A percentile compares a stretch with the other conserved stretches of the same genome.
Conservation (phyloP, 2,888 invertebrate species). For the Malthinus flaveolus region DNA sequence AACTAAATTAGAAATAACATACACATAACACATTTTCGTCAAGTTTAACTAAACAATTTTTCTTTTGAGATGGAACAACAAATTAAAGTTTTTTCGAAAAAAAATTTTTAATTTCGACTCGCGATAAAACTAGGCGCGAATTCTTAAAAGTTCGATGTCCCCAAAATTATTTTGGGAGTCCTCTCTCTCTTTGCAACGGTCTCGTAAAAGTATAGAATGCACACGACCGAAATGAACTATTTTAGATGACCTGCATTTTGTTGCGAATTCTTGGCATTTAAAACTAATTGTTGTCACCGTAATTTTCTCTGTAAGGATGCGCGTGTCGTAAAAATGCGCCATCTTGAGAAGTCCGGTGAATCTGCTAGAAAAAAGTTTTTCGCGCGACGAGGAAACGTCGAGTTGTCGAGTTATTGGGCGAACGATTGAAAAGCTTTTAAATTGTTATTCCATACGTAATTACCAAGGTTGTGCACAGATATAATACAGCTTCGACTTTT, state of each 20-base stretch:
- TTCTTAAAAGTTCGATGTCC: conserved; percentile 30
- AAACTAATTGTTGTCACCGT: conserved; percentile 10
- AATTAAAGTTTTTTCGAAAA: too few relatives aligned
- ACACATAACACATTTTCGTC: neutral
- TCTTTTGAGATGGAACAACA: too few relatives aligned
- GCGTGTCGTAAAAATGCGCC: neutral
- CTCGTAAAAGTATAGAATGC: conserved; percentile 24
- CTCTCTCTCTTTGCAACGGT: conserved; percentile 16
- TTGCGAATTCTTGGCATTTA: conserved; percentile 24
- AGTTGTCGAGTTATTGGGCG: too few relatives aligned
- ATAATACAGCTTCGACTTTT: neutral
- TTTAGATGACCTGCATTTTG: conserved; percentile 30
- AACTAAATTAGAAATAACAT: conserved; percentile 1
- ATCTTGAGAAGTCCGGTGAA: too few relatives aligned
- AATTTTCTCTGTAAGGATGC: neutral
- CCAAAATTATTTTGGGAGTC: conserved; percentile 21
- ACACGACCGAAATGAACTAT: conserved; percentile 22
- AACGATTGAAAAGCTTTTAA: neutral
- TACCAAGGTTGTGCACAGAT: neutral
- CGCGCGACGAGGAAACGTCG: too few relatives aligned
- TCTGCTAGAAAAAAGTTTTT: too few relatives aligned
- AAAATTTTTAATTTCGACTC: neutral
- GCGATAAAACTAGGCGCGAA: conserved; percentile 18
- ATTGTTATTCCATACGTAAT: neutral
- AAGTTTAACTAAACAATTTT: too few relatives aligned